phyloP scores from a whole-genome alignment of 2,113 vertebrate species.

The Apteryx mantelli region DNA sequence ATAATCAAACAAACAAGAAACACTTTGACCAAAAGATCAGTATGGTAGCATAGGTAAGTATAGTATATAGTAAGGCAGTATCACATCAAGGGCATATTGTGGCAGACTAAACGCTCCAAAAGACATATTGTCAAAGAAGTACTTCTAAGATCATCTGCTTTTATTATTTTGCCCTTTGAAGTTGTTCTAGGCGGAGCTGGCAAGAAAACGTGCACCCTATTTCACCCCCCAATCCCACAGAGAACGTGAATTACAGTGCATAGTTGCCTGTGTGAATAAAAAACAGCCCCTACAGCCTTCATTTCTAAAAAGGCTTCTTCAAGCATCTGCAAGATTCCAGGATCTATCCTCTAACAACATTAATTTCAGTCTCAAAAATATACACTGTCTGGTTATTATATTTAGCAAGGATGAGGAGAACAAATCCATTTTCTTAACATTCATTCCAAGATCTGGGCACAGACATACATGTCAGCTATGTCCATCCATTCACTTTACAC shows the following conservation, averaged over 20 bases:
- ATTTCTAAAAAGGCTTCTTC: neutral
- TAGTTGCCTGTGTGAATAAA: neutral
- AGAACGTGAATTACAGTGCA: neutral
- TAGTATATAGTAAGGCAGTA: neutral
- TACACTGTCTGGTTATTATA: neutral
- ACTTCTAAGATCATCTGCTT: slow-evolving; percentile 21
- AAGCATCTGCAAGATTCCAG: neutral
- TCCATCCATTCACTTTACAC: neutral
- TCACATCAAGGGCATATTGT: slow-evolving; percentile 16
- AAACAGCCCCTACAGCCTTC: neutral
- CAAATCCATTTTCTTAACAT: neutral
- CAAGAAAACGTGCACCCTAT: neutral
- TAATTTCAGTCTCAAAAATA: neutral
- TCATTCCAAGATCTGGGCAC: neutral
- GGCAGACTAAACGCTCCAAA: slow-evolving; percentile 5
- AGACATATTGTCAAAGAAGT: neutral
- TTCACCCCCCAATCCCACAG: neutral
- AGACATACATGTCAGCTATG: neutral
- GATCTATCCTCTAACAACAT: neutral
- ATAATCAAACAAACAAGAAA: neutral
- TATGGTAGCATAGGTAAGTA: neutral
- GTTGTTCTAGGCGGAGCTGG: slow-evolving; percentile 30
- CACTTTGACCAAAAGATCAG: slow-evolving; percentile 19
- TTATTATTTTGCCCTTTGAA: slow-evolving; percentile 17
- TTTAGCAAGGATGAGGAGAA: neutral